These are phyloP conservation scores for Chouioia cunea DNA, from an alignment of 2,888 invertebrate genomes.

Conservation along the genomic window DNA sequence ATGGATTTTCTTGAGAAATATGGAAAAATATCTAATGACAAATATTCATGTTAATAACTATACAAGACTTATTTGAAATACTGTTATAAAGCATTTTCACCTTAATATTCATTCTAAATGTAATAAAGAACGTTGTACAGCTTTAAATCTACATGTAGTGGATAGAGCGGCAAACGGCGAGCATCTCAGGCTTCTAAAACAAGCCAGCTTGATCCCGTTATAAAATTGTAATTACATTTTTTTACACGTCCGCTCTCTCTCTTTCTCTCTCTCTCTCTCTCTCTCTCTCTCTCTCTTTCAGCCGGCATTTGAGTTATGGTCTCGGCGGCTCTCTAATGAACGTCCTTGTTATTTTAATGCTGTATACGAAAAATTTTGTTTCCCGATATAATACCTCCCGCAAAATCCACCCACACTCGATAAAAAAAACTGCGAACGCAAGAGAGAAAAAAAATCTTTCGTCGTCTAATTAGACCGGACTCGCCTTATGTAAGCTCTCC, in stretches of 20 bases:
- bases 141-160: neutral
- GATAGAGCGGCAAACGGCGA: neutral
- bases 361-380: slow-evolving; percentile 2
- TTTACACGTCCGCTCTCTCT: slow-evolving; percentile 14
- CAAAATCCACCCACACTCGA: neutral
- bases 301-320: slow-evolving; percentile 32
- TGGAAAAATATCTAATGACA: too few species aligned
- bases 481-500: slow-evolving; percentile 42
- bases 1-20: too few species aligned
- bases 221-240: slow-evolving; percentile 44
- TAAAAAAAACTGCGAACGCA: neutral
- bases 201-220: slow-evolving; percentile 21
- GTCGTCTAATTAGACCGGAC: neutral
- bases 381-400: neutral
- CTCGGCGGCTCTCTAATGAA: slow-evolving; percentile 26
- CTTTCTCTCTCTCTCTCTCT: too few species aligned
- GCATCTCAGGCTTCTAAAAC: too few species aligned
- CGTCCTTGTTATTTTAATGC: slow-evolving; percentile 27
- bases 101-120: too few species aligned
- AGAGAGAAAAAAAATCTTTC: slow-evolving; percentile 1
- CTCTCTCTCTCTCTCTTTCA: too few species aligned
- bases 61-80: too few species aligned
- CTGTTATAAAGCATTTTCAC: too few species aligned
- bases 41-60: too few species aligned
- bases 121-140: too few species aligned